These are phyloP conservation scores for Progne subis DNA, from an alignment of 2,113 vertebrate species.

Conservation along the genomic window DNA sequence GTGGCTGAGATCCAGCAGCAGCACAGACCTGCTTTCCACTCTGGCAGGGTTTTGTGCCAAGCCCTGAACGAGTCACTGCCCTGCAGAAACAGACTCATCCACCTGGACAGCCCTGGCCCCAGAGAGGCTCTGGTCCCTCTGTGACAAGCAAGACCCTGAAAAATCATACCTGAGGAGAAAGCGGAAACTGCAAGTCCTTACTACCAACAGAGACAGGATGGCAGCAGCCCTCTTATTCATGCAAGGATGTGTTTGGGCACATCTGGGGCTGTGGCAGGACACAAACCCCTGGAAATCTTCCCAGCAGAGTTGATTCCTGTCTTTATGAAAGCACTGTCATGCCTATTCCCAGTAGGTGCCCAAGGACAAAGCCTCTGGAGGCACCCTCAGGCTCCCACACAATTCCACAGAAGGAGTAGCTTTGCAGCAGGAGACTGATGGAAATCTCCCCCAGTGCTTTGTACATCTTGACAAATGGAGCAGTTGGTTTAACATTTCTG, in stretches of 20 bases:
- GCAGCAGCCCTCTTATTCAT: not conserved
- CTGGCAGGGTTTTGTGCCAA: not conserved
- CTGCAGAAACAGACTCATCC: not conserved
- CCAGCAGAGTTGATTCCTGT: not conserved
- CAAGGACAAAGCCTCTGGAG: not conserved
- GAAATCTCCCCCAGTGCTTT: not conserved
- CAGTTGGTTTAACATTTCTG: not conserved
- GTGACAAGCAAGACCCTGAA: not conserved
- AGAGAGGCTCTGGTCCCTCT: not conserved
- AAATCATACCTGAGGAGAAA: not conserved
- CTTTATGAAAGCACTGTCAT: not conserved
- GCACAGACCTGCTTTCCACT: not conserved
- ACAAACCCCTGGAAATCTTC: not conserved
- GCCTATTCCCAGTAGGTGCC: not conserved
- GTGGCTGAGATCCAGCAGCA: not conserved
- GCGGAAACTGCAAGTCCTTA: not conserved
- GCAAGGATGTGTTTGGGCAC: not conserved
- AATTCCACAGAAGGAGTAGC: not conserved
- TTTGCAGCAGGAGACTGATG: not conserved
- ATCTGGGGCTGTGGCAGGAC: not conserved
- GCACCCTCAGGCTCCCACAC: not conserved
- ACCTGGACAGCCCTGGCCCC: not conserved
- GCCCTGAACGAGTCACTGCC: accelerated
- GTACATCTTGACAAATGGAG: not conserved
- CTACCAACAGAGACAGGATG: not conserved